phyloP scores from a whole-genome alignment of 2,888 invertebrate species.

The Carterocephalus palaemon region DNA sequence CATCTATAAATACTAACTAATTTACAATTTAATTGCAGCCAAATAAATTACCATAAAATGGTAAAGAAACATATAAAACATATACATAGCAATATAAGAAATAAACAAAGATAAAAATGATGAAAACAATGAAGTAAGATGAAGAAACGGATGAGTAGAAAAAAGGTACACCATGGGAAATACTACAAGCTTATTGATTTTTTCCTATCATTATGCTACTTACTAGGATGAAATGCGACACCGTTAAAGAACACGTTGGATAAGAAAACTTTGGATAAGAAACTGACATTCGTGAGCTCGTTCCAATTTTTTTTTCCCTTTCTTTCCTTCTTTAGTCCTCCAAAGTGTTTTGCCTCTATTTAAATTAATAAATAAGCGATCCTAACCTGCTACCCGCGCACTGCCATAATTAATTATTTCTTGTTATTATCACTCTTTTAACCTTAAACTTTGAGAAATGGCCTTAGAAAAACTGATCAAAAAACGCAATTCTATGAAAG shows the following conservation, averaged over 20 bases:
- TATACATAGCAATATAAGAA: too few species aligned
- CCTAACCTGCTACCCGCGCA: background rate
- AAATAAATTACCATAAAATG: too few species aligned
- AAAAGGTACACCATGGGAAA: too few species aligned
- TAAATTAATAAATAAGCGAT: background rate
- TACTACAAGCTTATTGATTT: slow-evolving; percentile 2
- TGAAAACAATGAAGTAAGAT: too few species aligned
- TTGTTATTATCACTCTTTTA: background rate
- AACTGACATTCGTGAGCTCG: background rate
- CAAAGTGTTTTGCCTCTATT: background rate
- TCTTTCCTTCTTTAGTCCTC: background rate
- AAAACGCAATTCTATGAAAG: slow-evolving; percentile 7
- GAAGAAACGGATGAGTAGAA: too few species aligned
- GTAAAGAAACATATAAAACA: too few species aligned
- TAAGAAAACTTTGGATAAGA: too few species aligned
- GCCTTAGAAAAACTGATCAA: slow-evolving; percentile 1
- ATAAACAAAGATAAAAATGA: too few species aligned
- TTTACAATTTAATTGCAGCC: too few species aligned
- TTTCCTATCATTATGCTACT: background rate
- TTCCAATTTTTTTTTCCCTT: background rate
- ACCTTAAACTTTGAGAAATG: background rate
- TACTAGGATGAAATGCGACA: background rate
- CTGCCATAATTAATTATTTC: background rate
- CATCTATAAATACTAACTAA: too few species aligned
- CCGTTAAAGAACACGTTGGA: too few species aligned